Percentiles rank a stretch among this genome's conserved stretches.
phyloP scores from a whole-genome alignment of 2,797 vertebrate species.

The Balearica regulorum region DNA sequence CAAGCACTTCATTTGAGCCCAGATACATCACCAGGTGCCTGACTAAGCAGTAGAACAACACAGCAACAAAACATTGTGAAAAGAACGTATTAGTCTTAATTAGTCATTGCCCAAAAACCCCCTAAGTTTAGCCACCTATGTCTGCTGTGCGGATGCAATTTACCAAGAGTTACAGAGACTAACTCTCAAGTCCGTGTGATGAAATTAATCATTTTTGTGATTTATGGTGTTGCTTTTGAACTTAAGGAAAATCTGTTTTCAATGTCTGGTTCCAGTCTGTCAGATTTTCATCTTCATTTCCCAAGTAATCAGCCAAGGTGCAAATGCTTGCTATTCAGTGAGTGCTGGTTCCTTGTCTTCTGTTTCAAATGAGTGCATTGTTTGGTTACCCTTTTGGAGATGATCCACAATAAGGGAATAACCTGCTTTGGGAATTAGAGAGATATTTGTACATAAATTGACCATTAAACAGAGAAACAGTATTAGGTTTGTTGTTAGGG shows the following conservation, averaged over 20 bases:
- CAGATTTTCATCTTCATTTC: conserved; percentile 52
- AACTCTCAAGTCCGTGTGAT: not conserved
- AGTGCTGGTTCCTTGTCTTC: not conserved
- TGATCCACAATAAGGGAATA: conserved; percentile 32
- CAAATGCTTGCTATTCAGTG: conserved; percentile 38
- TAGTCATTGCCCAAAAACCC: not conserved
- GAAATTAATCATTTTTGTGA: conserved; percentile 57
- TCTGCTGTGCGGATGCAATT: not conserved
- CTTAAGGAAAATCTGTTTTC: conserved; percentile 59
- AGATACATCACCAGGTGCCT: not conserved
- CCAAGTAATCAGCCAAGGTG: conserved; percentile 57
- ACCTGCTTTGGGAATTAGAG: conserved; percentile 48
- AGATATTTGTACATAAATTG: conserved; percentile 15
- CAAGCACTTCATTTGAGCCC: not conserved
- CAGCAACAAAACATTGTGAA: not conserved
- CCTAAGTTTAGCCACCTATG: not conserved
- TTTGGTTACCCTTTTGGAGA: conserved; percentile 33
- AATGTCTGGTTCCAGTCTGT: conserved; percentile 44
- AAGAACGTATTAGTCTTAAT: not conserved
- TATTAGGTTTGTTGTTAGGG: not conserved
- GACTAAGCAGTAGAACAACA: not conserved
- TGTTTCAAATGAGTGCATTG: not conserved
- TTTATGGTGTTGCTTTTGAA: conserved; percentile 62
- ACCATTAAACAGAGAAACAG: not conserved
- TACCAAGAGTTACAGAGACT: not conserved